These are phyloP conservation scores for Iphiclides podalirius DNA, from an alignment of 2,888 invertebrate genomes.

Conservation along the genomic window DNA sequence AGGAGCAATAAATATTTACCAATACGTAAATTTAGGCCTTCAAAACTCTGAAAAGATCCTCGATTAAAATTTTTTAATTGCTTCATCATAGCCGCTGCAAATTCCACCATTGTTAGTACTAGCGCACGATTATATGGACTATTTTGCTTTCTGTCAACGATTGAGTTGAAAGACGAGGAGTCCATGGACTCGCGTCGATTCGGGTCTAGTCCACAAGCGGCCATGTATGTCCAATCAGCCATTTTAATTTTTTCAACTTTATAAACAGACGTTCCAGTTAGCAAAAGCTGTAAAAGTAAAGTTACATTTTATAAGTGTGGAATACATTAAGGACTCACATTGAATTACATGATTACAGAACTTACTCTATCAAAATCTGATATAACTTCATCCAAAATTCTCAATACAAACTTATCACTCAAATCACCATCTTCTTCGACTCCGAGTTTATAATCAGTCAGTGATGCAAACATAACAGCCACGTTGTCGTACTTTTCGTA, in stretches of 20 bases:
- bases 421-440: slow-evolving; percentile 83
- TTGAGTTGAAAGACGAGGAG: slow-evolving; percentile 45
- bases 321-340: too few relatives aligned
- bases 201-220: slow-evolving; percentile 94
- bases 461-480: slow-evolving; percentile 97
- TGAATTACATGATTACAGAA: too few relatives aligned
- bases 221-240: slow-evolving; percentile 98
- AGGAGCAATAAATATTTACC: slow-evolving; percentile 64
- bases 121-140: slow-evolving; percentile 62
- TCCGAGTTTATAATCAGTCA: slow-evolving; percentile 89
- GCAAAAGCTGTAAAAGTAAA: slow-evolving; percentile 79
- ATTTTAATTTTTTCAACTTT: slow-evolving; percentile 98
- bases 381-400: slow-evolving; percentile 93
- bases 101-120: slow-evolving; percentile 71
- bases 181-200: slow-evolving; percentile 82
- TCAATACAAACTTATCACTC: slow-evolving; percentile 82
- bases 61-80: slow-evolving; percentile 77
- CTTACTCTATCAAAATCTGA: slow-evolving; percentile 94
- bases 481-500: slow-evolving; percentile 93
- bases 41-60: slow-evolving; percentile 80
- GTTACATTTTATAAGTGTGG: too few relatives aligned
- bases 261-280: slow-evolving; percentile 79
- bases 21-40: slow-evolving; percentile 85
- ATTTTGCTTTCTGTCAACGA: slow-evolving; percentile 49
- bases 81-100: slow-evolving; percentile 75